phyloP scores from a whole-genome alignment of 2,888 invertebrate genomes.

The Pachliopta kotzebuea region DNA sequence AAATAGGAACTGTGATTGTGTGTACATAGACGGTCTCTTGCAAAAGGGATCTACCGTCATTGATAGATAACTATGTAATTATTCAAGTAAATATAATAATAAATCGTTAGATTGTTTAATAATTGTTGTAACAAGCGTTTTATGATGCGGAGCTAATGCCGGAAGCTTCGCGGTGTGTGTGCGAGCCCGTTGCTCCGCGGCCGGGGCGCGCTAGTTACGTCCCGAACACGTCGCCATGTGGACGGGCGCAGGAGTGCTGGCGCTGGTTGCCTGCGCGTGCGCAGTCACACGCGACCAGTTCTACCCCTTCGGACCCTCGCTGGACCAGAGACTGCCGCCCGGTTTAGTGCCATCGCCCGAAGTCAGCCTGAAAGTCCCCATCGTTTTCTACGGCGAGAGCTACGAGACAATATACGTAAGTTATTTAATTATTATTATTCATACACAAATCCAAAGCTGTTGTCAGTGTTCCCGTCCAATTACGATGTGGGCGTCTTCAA shows the following conservation, averaged over 20 bases:
- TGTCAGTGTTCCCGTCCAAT: too few species aligned
- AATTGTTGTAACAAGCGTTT: too few species aligned
- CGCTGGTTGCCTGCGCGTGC: conserved; percentile 51
- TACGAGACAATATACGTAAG: conserved; percentile 92
- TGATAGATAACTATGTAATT: too few species aligned
- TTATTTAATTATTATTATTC: conserved; percentile 44
- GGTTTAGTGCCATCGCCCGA: conserved; percentile 84
- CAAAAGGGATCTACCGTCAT: too few species aligned
- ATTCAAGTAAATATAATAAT: too few species aligned
- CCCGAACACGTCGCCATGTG: conserved; percentile 54
- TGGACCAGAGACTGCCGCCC: conserved; percentile 76
- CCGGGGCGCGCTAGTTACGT: conserved; percentile 45
- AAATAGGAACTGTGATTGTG: too few species aligned
- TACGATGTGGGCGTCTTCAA: too few species aligned
- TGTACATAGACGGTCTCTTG: too few species aligned
- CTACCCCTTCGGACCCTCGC: conserved; percentile 80
- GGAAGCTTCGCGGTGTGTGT: too few species aligned
- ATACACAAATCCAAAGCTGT: background rate
- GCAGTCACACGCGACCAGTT: conserved; percentile 78
- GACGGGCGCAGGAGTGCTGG: conserved; percentile 64
- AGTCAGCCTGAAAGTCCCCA: conserved; percentile 84
- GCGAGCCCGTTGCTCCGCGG: background rate
- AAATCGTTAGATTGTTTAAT: too few species aligned
- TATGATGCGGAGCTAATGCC: too few species aligned
- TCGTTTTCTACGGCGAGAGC: conserved; percentile 88